These are phyloP conservation scores for Phoxinus dragarum DNA, from an alignment of 2,797 vertebrate genomes.

Conservation along the genomic window DNA sequence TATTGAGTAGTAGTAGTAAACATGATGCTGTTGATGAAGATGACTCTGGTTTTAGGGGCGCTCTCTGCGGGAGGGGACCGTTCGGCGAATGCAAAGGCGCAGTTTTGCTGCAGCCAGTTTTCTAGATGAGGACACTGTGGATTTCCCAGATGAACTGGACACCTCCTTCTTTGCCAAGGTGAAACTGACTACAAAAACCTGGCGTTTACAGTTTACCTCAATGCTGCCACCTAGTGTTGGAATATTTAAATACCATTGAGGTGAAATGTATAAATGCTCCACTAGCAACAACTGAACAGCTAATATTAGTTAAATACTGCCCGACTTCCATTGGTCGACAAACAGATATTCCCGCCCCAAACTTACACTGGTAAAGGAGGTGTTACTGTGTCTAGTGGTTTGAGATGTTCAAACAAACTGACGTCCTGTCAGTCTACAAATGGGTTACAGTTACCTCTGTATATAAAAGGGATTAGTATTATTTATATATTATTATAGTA, in stretches of 20 bases:
- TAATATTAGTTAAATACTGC: background rate
- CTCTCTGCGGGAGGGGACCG: constrained; percentile 80
- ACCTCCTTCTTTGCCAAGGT: constrained; percentile 97
- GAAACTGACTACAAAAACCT: constrained; percentile 55
- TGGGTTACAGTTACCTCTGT: background rate
- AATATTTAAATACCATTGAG: background rate
- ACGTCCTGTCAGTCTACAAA: background rate
- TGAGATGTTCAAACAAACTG: background rate
- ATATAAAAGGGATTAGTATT: background rate
- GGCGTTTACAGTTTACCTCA: constrained; percentile 1
- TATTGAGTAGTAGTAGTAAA: background rate
- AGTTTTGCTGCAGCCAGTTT: constrained; percentile 93
- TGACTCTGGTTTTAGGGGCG: constrained; percentile 81
- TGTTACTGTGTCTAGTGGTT: background rate
- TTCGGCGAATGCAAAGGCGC: constrained; percentile 80
- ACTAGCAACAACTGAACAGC: background rate
- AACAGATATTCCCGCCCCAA: background rate
- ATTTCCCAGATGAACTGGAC: constrained; percentile 94
- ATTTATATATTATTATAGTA: background rate
- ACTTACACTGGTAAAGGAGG: background rate
- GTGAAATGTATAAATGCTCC: background rate
- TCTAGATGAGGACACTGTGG: constrained; percentile 90
- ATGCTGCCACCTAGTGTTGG: constrained; percentile 40
- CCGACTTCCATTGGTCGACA: background rate
- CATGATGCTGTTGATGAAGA: background rate